Percentiles rank a stretch among this genome's conserved stretches.
Conservation (phyloP, 2,888 invertebrate genomes). For the Hypercompe scribonia region DNA sequence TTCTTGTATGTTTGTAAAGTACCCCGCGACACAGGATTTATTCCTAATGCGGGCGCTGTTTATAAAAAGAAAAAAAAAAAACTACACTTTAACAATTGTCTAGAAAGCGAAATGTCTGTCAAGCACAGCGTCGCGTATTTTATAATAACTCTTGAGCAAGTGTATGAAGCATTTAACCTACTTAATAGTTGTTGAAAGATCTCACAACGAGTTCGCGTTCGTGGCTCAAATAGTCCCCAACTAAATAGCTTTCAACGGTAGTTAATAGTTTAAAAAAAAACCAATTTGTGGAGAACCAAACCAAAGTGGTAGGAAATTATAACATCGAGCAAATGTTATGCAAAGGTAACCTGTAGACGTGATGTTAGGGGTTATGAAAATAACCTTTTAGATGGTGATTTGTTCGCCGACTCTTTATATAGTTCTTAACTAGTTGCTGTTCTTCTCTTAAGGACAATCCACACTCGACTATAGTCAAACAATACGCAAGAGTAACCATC, state of each 20-base stretch:
- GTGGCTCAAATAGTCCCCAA: not conserved
- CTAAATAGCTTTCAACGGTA: not conserved
- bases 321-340: constrained; percentile 2
- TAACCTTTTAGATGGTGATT: not conserved
- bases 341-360: not conserved
- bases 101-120: not conserved
- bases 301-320: not conserved
- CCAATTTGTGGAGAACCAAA: not conserved
- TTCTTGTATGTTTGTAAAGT: too few relatives aligned
- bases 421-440: not conserved
- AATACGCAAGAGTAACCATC: not conserved
- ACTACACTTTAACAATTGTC: not conserved
- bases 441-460: not conserved
- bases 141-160: not conserved
- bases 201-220: not conserved
- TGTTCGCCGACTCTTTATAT: not conserved
- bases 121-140: not conserved
- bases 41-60: too few relatives aligned
- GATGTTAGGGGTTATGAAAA: not conserved
- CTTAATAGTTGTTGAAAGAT: not conserved
- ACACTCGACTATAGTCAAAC: not conserved
- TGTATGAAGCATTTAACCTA: constrained; percentile 2
- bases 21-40: too few relatives aligned
- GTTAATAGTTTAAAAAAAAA: not conserved
- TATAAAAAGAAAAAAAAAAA: too few relatives aligned